Conservation (phyloP, 2,797 vertebrate species). For the Phoeniculus purpureus region DNA sequence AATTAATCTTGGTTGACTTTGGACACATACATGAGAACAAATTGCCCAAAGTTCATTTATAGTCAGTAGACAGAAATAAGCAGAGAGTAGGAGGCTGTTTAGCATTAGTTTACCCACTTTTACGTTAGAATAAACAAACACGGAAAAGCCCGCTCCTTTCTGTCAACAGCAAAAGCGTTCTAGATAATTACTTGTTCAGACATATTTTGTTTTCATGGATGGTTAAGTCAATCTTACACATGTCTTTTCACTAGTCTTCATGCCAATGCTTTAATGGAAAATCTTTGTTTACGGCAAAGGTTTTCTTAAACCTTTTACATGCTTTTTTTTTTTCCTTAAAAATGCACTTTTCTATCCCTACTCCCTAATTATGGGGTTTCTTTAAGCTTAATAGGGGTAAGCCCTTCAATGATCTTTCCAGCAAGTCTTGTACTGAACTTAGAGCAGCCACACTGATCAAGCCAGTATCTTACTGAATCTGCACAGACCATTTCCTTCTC, state of each 20-base stretch:
- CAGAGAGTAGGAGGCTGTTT: not conserved
- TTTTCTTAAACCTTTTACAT: not conserved
- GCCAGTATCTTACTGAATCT: not conserved
- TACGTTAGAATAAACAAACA: not conserved
- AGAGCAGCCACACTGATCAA: not conserved
- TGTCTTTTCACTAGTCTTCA: not conserved
- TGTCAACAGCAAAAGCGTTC: not conserved
- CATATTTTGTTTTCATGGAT: not conserved
- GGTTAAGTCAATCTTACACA: not conserved
- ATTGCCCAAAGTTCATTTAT: not conserved
- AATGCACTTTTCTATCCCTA: not conserved
- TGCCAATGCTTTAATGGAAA: not conserved
- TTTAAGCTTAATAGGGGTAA: not conserved
- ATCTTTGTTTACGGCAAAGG: not conserved
- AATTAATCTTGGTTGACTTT: not conserved
- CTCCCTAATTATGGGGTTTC: not conserved
- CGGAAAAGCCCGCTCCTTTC: not conserved
- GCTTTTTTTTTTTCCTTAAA: not conserved
- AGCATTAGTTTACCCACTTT: not conserved
- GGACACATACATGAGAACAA: not conserved
- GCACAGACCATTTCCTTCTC: not conserved
- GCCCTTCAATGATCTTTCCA: not conserved
- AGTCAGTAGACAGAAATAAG: not conserved
- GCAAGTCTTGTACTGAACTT: not conserved
- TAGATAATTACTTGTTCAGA: not conserved